A percentile compares a stretch with the other conserved stretches of the same genome.
phyloP scores from a whole-genome alignment of 2,797 vertebrate genomes.

The Lutjanus campechanus region DNA sequence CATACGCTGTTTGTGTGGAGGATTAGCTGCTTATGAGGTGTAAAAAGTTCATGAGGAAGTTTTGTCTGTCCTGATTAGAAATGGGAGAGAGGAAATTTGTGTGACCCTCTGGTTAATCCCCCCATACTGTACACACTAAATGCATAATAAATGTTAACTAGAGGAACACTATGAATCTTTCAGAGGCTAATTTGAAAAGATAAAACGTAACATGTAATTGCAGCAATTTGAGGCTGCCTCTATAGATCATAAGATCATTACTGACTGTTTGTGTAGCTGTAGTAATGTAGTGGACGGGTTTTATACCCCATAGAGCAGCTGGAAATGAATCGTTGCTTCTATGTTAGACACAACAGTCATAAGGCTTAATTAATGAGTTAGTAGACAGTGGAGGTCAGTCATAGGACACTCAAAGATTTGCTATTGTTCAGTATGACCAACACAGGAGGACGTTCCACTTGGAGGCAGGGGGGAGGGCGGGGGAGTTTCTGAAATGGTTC shows the following conservation, averaged over 20 bases:
- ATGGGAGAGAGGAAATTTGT: conserved; percentile 46
- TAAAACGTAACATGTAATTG: conserved; percentile 38
- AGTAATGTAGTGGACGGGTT: conserved; percentile 44
- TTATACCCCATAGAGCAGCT: conserved; percentile 86
- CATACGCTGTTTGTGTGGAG: conserved; percentile 56
- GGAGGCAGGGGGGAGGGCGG: conserved; percentile 44
- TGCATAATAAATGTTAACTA: conserved; percentile 37
- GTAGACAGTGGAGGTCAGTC: conserved; percentile 74
- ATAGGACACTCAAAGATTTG: conserved; percentile 77
- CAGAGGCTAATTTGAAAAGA: conserved; percentile 60
- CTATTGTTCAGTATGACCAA: conserved; percentile 71
- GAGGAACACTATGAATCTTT: conserved; percentile 35
- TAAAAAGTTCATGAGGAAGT: conserved; percentile 67
- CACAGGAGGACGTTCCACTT: conserved; percentile 85
- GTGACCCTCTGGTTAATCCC: conserved; percentile 54
- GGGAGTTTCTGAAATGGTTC: conserved; percentile 84
- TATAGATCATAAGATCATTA: conserved; percentile 36
- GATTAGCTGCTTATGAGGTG: conserved; percentile 84
- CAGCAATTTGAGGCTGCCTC: conserved; percentile 45
- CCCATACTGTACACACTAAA: conserved; percentile 15
- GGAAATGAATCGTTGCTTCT: conserved; percentile 60
- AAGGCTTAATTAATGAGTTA: conserved; percentile 64
- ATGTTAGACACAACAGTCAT: conserved; percentile 57
- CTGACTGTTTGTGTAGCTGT: conserved; percentile 32
- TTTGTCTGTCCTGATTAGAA: conserved; percentile 61